Conservation (phyloP, 1,140 invertebrate species). For the Panagrolaimus sp. region DNA sequence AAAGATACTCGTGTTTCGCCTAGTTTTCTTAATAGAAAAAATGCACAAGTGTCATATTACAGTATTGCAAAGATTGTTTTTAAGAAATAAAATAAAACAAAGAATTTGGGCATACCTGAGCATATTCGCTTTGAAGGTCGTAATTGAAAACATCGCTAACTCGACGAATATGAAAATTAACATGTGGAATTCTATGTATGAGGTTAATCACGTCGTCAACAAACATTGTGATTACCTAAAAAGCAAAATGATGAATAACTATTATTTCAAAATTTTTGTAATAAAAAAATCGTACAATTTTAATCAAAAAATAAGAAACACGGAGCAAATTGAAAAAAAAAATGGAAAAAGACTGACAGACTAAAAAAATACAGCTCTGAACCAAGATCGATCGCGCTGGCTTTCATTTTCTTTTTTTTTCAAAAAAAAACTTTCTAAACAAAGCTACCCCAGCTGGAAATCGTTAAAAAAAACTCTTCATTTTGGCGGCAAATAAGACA, state of each 20-base stretch:
- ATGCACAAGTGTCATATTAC: too few species aligned
- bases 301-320: neutral
- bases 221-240: constrained; percentile 12
- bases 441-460: neutral
- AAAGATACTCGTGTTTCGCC: too few species aligned
- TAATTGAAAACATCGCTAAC: constrained; percentile 18
- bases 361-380: neutral
- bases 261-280: too few species aligned
- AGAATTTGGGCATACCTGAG: constrained; percentile 8
- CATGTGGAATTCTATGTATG: constrained; percentile 20
- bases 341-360: neutral
- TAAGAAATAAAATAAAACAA: too few species aligned
- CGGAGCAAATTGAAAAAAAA: neutral
- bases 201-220: constrained; percentile 18
- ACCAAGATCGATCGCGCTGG: constrained; percentile 7
- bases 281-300: neutral
- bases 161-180: constrained; percentile 15
- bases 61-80: too few species aligned
- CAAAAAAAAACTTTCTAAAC: too few species aligned
- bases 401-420: neutral
- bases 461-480: neutral
- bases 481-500: too few species aligned
- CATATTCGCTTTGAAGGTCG: constrained; percentile 15
- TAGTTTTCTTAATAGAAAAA: too few species aligned
- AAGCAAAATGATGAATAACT: neutral